phyloP scores from a whole-genome alignment of 2,888 invertebrate genomes.

The Dione juno region DNA sequence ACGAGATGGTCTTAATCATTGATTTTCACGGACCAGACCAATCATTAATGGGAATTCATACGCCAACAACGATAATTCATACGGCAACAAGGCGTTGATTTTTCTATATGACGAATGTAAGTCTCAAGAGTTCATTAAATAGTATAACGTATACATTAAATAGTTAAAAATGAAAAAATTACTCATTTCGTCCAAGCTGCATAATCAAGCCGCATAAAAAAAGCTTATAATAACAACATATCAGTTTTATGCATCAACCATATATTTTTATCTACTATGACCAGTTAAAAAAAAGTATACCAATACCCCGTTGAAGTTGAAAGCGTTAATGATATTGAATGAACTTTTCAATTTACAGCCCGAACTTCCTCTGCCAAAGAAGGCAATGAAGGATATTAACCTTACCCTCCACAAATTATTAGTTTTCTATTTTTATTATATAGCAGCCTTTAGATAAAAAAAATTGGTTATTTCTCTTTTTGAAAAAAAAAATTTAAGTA shows the following conservation, averaged over 20 bases:
- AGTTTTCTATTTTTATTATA: not conserved
- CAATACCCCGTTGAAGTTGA: slow-evolving; percentile 34
- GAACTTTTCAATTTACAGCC: slow-evolving; percentile 42
- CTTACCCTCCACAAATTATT: not conserved
- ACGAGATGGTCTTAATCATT: no score
- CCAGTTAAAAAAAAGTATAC: slow-evolving; percentile 18
- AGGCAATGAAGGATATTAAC: slow-evolving; percentile 31
- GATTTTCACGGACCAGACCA: no score
- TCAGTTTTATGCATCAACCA: not conserved
- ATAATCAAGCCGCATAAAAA: not conserved
- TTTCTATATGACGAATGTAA: no score
- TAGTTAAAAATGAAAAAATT: no score
- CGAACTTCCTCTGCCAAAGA: slow-evolving; percentile 33
- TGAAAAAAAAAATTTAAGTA: no score
- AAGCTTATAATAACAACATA: no score
- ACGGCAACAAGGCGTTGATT: no score
- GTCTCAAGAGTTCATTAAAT: no score
- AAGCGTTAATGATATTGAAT: slow-evolving; percentile 37
- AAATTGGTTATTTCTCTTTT: not conserved
- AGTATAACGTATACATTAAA: no score
- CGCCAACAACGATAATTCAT: no score
- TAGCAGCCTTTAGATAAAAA: not conserved
- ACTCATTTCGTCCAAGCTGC: no score
- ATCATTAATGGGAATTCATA: no score
- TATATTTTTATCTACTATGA: not conserved